Conservation (phyloP, 1,140 invertebrate species). For the Zaprionus lachaisei region DNA sequence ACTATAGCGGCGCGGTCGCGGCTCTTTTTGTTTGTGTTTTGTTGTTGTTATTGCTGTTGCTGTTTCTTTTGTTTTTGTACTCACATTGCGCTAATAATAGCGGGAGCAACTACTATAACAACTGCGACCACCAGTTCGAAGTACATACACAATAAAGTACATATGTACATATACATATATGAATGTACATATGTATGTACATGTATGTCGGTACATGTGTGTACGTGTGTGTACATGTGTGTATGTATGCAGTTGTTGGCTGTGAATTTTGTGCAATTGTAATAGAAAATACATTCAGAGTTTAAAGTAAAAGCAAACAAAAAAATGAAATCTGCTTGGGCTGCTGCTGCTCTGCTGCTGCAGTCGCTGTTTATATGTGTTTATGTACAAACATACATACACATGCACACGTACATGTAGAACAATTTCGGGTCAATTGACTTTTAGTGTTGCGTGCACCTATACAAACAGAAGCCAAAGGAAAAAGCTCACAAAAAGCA, state of each 20-base stretch:
- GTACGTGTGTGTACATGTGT: neutral
- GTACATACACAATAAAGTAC: slow-evolving; percentile 62
- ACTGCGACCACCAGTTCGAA: slow-evolving; percentile 51
- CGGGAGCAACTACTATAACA: slow-evolving; percentile 55
- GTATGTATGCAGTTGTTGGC: slow-evolving; percentile 10
- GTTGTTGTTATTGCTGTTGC: slow-evolving; percentile 35
- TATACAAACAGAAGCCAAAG: slow-evolving; percentile 53
- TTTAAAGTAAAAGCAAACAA: slow-evolving; percentile 26
- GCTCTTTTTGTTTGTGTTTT: slow-evolving; percentile 28
- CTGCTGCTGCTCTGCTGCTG: slow-evolving; percentile 33
- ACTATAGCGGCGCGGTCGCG: slow-evolving; percentile 35
- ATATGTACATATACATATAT: slow-evolving; percentile 15
- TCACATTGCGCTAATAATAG: slow-evolving; percentile 78
- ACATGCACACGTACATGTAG: slow-evolving; percentile 31
- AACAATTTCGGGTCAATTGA: slow-evolving; percentile 78
- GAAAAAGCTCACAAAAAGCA: slow-evolving; percentile 71
- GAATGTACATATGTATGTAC: slow-evolving; percentile 22
- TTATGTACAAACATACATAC: neutral
- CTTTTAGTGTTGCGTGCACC: slow-evolving; percentile 74
- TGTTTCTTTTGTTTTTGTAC: slow-evolving; percentile 53
- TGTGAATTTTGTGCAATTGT: slow-evolving; percentile 31
- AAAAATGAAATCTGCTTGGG: slow-evolving; percentile 10
- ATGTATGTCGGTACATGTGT: slow-evolving; percentile 7
- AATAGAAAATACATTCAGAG: slow-evolving; percentile 17
- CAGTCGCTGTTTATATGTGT: slow-evolving; percentile 19